Base-by-base conservation (phyloP, 2,888 invertebrate genomes). In the Portevinia maculata region DNA sequence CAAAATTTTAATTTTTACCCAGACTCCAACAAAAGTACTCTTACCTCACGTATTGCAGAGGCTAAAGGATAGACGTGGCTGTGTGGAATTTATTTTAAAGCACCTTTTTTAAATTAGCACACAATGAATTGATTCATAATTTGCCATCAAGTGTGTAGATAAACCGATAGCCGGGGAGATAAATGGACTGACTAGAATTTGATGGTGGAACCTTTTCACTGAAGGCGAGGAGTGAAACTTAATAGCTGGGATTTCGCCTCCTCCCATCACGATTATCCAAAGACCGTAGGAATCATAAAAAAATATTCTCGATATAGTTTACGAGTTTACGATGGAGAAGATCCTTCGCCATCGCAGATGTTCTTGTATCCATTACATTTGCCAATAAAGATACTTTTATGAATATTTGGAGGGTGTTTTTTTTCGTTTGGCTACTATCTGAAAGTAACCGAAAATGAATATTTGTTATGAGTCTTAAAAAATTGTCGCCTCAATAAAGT, bases 91-190 rank as follows among this genome's bases (percentile, higher is more conserved):
- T 32, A 13, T 65, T 79, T 65, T 59, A 34, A 60, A 65, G 65
- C 71, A 52, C 65, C n/a, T n/a, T n/a, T n/a, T 79, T 71, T 65
- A 15, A 52, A 67, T 60, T 21, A 11, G 13, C 37, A 0, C 11
- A 9, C 30, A 39, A 41, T 62, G 65, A 73, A 67, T 79, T 65
- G 60, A 79, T 60, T 79, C 48, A 60, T 73, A 79, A 65, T 73
- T 79, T 39, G 44, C 32, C 50, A 30, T 53, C 21, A 30, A 21
- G 3, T 24, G 21, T 9, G 24, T 24, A 24, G 2, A 24, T 5
- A 24, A 37, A 9, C 4, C n/a, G n/a, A n/a, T n/a, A n/a, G n/a
- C n/a, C n/a, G n/a, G n/a, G n/a, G n/a, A 24, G 39, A 57, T 39
- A 39, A 57, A 6, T n/a, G 11, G 24, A 24, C 24, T 24, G 24